phyloP scores from a whole-genome alignment of 1,140 invertebrate genomes.

The Pentalonia nigronervosa region DNA sequence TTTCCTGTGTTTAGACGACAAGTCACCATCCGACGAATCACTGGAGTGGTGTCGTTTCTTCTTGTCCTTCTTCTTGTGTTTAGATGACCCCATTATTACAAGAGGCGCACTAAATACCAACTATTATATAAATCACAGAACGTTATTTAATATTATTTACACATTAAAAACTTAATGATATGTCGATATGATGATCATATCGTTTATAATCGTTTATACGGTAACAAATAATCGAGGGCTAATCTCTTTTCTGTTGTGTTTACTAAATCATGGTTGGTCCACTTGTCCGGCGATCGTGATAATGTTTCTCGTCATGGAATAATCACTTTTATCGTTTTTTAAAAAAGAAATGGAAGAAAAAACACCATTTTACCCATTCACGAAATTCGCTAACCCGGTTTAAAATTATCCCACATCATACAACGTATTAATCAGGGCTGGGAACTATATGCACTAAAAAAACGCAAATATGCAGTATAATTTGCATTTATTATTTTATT shows the following conservation, averaged over 20 bases:
- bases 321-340: not conserved
- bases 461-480: too few species aligned
- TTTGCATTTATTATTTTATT: too few species aligned
- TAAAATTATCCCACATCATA: too few species aligned
- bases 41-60: constrained; percentile 52
- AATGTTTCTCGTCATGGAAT: not conserved
- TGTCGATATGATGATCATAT: too few species aligned
- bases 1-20: constrained; percentile 35
- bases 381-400: too few species aligned
- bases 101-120: not conserved
- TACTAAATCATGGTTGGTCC: not conserved
- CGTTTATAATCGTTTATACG: not conserved
- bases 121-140: not conserved
- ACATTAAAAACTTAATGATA: not conserved
- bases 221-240: not conserved
- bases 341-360: too few species aligned
- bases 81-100: constrained; percentile 34
- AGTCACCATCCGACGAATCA: constrained; percentile 28
- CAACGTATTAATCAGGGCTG: too few species aligned
- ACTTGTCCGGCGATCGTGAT: not conserved
- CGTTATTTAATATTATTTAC: not conserved
- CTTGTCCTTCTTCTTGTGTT: constrained; percentile 50
- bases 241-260: not conserved
- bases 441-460: too few species aligned
- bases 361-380: too few species aligned